A percentile compares a stretch with the other conserved stretches of the same genome.
Evolutionary conservation across 2,888 invertebrate genomes (phyloP).

Genomic region (Eumacrocentrus americanus): DNA sequence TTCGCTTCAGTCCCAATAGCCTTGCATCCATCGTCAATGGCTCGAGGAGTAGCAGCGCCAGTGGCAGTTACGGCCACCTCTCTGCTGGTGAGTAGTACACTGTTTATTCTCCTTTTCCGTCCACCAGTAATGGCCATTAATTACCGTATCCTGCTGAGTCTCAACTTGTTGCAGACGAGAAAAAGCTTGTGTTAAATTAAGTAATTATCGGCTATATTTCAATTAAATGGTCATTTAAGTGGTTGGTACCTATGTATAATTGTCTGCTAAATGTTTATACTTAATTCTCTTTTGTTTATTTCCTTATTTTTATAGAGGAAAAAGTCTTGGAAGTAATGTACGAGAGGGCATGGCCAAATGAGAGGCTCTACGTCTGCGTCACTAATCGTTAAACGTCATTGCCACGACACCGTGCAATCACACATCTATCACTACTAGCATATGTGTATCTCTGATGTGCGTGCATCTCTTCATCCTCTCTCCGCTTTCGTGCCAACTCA

Average conservation of each 20-base stretch:
- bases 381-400: constrained; percentile 1
- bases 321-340: not conserved
- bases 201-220: constrained; percentile 4
- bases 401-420: not conserved
- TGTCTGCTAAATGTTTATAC: too few species aligned
- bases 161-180: not conserved
- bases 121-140: constrained; percentile 5
- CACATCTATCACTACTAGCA: not conserved
- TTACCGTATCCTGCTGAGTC: constrained; percentile 10
- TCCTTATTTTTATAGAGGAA: too few species aligned
- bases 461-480: constrained; percentile 4
- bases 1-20: constrained; percentile 93
- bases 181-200: not conserved
- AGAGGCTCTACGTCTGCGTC: not conserved
- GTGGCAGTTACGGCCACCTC: constrained; percentile 95
- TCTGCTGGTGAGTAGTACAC: constrained; percentile 74
- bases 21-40: constrained; percentile 82
- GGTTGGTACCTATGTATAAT: too few species aligned
- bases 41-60: constrained; percentile 85
- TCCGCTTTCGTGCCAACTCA: constrained; percentile 8
- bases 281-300: too few species aligned
- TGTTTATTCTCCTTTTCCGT: not conserved
- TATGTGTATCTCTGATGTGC: not conserved
- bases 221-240: not conserved
- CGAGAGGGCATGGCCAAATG: not conserved